A percentile compares a stretch with the other conserved stretches of the same genome.
phyloP scores from a whole-genome alignment of 2,888 invertebrate species.

The Sepioteuthis lessoniana region DNA sequence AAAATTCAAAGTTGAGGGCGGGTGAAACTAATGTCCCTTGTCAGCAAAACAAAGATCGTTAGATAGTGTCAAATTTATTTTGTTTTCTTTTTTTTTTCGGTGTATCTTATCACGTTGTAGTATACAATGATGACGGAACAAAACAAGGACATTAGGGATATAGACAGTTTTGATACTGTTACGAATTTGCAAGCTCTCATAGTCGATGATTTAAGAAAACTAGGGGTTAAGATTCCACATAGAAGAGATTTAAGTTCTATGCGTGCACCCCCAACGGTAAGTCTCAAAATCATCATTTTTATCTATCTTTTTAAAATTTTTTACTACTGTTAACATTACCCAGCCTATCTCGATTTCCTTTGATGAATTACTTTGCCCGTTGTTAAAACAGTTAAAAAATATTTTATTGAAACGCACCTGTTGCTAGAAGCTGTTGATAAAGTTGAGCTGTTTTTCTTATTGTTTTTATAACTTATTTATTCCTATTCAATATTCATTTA shows the following conservation, averaged over 20 bases:
- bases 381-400: too few relatives aligned
- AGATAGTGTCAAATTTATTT: not conserved
- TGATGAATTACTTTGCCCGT: too few relatives aligned
- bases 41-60: not conserved
- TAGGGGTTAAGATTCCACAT: not conserved
- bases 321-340: not conserved
- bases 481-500: too few relatives aligned
- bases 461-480: too few relatives aligned
- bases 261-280: not conserved
- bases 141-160: not conserved
- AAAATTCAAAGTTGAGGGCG: not conserved
- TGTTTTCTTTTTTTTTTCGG: not conserved
- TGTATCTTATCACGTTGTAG: not conserved
- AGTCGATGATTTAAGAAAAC: not conserved
- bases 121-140: not conserved
- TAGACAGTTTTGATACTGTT: not conserved
- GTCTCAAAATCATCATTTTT: not conserved
- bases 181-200: conserved; percentile 25
- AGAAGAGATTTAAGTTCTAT: not conserved
- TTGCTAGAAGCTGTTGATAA: too few relatives aligned
- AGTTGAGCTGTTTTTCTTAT: too few relatives aligned
- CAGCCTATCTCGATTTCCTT: not conserved
- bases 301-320: not conserved
- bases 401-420: too few relatives aligned
- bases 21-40: not conserved